These are phyloP conservation scores for Erpetoichthys calabaricus DNA, from an alignment of 2,797 vertebrate genomes.

Conservation along the genomic window DNA sequence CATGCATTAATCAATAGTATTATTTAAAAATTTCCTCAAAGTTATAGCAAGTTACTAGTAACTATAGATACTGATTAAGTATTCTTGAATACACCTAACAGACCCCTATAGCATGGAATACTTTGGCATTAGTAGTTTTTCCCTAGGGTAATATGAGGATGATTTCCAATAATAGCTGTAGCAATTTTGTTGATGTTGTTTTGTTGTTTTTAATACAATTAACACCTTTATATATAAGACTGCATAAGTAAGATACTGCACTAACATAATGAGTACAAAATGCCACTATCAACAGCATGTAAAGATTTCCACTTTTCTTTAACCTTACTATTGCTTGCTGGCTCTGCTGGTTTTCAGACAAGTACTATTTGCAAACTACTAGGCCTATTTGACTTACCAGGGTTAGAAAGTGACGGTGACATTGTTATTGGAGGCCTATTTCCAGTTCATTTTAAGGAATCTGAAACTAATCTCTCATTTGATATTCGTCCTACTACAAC, in stretches of 20 bases:
- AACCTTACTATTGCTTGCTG: background rate
- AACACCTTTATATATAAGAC: background rate
- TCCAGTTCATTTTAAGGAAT: slow-evolving; percentile 39
- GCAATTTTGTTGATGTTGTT: background rate
- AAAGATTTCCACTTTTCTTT: slow-evolving; percentile 6
- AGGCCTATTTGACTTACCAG: slow-evolving; percentile 20
- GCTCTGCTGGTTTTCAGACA: slow-evolving; percentile 1
- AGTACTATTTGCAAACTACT: slow-evolving; percentile 25
- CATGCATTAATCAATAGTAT: no score
- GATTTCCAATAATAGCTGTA: background rate
- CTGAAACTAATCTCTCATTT: slow-evolving; percentile 28
- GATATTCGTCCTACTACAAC: slow-evolving; percentile 24
- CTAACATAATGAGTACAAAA: background rate
- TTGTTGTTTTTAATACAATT: background rate
- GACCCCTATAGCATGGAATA: no score
- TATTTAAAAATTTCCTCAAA: no score
- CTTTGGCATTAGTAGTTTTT: background rate
- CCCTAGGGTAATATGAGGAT: background rate
- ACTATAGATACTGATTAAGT: no score
- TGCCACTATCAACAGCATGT: background rate
- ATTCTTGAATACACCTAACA: no score
- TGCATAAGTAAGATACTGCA: background rate
- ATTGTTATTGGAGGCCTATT: slow-evolving; percentile 49
- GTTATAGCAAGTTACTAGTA: no score
- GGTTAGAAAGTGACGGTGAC: slow-evolving; percentile 33